Percentiles rank a stretch among this genome's conserved stretches.
Evolutionary conservation across 2,888 invertebrate genomes (phyloP).

Genomic region (Bombylius major): DNA sequence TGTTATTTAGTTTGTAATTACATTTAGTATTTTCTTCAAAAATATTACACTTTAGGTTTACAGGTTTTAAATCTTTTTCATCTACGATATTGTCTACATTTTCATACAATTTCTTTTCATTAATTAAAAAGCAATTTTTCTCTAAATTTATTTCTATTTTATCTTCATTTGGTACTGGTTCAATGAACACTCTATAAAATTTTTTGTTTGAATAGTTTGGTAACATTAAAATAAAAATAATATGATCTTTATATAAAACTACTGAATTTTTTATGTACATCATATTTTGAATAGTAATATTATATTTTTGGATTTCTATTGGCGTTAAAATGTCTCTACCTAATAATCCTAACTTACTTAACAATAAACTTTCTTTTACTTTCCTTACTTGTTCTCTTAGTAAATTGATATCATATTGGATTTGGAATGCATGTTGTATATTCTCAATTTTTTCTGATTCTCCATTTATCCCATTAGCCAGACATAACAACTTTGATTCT

Average conservation of each 20-base stretch:
- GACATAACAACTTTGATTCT: not conserved
- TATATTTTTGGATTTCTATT: conserved; percentile 3
- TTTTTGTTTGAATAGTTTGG: not conserved
- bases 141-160: no score
- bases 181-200: no score
- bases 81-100: not conserved
- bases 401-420: not conserved
- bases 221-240: conserved; percentile 5
- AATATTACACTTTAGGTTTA: no score
- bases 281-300: no score
- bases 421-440: conserved; percentile 1
- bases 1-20: not conserved
- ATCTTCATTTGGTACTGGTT: no score
- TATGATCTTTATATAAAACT: conserved; percentile 1
- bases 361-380: conserved; percentile 6
- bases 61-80: not conserved
- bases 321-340: conserved; percentile 2
- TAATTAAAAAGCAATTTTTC: no score
- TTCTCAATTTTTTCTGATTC: conserved; percentile 1
- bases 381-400: conserved; percentile 4
- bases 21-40: not conserved
- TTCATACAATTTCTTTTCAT: not conserved
- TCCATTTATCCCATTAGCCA: not conserved
- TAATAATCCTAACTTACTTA: conserved; percentile 8
- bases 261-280: conserved; percentile 3